Conservation (phyloP, 2,797 vertebrate species). For the Lepidocolaptes lacrymiger region DNA sequence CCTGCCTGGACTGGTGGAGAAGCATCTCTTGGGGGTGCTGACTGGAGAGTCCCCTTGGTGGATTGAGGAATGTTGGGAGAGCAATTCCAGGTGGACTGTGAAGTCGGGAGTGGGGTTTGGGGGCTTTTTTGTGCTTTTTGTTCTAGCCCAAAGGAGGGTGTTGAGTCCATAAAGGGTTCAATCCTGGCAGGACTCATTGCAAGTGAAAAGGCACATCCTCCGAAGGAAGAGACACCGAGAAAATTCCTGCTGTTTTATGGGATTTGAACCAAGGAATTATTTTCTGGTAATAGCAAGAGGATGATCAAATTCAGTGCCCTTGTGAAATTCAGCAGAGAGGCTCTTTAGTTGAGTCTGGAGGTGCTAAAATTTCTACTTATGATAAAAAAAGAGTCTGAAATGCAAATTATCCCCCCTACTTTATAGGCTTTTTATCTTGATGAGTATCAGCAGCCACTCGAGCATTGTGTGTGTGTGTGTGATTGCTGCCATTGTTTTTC, state of each 20-base stretch:
- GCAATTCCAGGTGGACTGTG: neutral
- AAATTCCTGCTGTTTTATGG: neutral
- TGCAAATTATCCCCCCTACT: neutral
- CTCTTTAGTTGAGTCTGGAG: neutral
- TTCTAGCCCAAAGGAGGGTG: neutral
- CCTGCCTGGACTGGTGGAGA: neutral
- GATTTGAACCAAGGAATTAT: neutral
- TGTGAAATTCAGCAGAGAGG: neutral
- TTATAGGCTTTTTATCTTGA: neutral
- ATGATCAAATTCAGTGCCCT: neutral
- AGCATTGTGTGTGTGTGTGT: too few species aligned
- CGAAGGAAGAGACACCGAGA: neutral
- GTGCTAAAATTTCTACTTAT: neutral
- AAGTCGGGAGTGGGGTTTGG: neutral
- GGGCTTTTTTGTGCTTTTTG: neutral
- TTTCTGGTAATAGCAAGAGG: neutral
- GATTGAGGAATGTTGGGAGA: neutral
- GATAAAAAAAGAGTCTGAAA: neutral
- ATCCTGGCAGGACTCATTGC: neutral
- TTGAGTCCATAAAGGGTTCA: fast-evolving
- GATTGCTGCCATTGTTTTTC: neutral
- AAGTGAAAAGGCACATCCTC: fast-evolving
- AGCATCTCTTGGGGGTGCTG: neutral
- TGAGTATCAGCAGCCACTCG: neutral
- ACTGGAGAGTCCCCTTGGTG: neutral